Percentiles rank a stretch among this genome's conserved stretches.
These are phyloP conservation scores for Petrocephalus schoutedeni DNA, from an alignment of 2,797 vertebrate species.

Conservation along the genomic window DNA sequence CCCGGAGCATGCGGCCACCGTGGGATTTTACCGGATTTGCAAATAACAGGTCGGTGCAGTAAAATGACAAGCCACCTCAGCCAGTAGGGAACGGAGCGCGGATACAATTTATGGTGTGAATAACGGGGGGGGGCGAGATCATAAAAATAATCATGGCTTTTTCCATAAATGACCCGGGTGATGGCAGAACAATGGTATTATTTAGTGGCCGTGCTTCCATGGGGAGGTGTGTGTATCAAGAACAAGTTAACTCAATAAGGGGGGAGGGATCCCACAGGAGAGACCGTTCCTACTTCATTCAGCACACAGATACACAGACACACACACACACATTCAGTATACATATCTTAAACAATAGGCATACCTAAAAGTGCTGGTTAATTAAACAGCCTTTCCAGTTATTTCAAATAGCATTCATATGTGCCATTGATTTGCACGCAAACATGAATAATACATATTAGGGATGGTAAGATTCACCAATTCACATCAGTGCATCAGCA, in stretches of 20 bases:
- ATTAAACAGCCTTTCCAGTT: neutral
- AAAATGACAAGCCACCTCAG: slow-evolving; percentile 40
- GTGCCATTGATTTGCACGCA: neutral
- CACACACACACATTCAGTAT: neutral
- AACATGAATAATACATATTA: neutral
- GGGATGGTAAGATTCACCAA: neutral
- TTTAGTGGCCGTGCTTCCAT: neutral
- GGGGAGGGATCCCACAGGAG: neutral
- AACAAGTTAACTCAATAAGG: neutral
- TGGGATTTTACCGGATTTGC: slow-evolving; percentile 41
- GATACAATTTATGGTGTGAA: slow-evolving; percentile 23
- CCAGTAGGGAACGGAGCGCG: slow-evolving; percentile 19
- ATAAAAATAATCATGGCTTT: slow-evolving; percentile 19
- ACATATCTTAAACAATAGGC: neutral
- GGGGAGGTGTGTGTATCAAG: neutral
- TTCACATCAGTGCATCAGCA: neutral
- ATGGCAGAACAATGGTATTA: neutral
- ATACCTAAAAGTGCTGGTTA: neutral
- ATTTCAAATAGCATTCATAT: neutral
- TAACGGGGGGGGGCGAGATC: neutral
- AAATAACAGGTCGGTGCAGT: slow-evolving; percentile 36
- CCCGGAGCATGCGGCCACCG: slow-evolving; percentile 42
- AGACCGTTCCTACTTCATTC: neutral
- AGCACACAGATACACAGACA: neutral
- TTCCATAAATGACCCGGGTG: slow-evolving; percentile 5